Conservation (phyloP, 2,888 invertebrate species). For the Bruchidius siliquastri region DNA sequence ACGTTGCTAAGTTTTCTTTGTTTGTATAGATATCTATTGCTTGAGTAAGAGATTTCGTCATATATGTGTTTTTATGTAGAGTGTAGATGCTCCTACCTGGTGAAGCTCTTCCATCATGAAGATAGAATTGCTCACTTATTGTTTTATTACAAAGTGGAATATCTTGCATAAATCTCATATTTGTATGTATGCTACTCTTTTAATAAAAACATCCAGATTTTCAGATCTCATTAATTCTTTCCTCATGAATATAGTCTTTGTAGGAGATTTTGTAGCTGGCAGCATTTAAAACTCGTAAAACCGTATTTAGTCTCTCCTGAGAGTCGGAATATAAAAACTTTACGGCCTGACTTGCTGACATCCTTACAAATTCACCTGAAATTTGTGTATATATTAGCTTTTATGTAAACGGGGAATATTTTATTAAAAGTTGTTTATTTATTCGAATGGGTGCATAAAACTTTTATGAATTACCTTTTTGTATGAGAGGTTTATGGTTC, state of each 20-base stretch:
- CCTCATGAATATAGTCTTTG: constrained; percentile 6
- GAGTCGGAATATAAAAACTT: constrained; percentile 13
- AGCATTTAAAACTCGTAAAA: constrained; percentile 7
- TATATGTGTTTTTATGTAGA: no score
- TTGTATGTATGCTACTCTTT: not conserved
- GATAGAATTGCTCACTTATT: no score
- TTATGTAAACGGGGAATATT: constrained; percentile 4
- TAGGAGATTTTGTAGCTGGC: constrained; percentile 4
- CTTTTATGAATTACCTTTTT: not conserved
- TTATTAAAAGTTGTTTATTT: constrained; percentile 8
- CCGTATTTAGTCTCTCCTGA: constrained; percentile 4
- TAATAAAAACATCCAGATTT: not conserved
- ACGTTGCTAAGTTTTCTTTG: no score
- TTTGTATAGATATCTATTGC: no score
- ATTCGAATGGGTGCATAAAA: not conserved
- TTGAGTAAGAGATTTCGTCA: no score
- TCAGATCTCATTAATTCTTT: not conserved
- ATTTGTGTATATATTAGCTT: constrained; percentile 8
- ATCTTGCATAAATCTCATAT: no score
- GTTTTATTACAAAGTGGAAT: no score
- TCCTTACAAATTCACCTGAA: constrained; percentile 22
- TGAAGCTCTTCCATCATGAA: no score
- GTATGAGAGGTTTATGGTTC: not conserved
- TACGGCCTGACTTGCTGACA: constrained; percentile 20
- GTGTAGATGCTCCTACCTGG: no score